Conservation (phyloP, 2,797 vertebrate genomes). For the Lepus townsendii region DNA sequence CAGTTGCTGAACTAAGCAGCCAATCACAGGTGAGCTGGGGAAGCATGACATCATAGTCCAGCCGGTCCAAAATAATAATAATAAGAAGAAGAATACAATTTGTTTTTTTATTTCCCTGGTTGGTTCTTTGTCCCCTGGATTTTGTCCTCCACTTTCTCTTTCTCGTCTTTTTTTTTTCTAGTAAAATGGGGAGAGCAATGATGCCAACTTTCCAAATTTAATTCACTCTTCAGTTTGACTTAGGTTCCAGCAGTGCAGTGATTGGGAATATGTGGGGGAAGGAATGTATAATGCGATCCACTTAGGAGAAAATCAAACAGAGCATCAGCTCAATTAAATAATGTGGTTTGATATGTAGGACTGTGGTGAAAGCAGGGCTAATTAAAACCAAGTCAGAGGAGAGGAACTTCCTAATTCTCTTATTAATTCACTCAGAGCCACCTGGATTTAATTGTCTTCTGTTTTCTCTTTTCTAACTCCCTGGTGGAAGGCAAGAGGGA, state of each 20-base stretch:
- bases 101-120: conserved; percentile 87
- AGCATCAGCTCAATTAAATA: conserved; percentile 61
- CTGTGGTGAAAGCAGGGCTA: conserved; percentile 51
- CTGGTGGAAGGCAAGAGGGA: neutral
- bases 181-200: neutral
- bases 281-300: conserved; percentile 52
- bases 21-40: conserved; percentile 90
- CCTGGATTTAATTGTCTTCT: conserved; percentile 66
- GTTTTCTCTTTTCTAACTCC: conserved; percentile 55
- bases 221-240: conserved; percentile 22
- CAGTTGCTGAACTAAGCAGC: conserved; percentile 94
- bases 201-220: conserved; percentile 23
- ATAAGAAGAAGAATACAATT: conserved; percentile 74
- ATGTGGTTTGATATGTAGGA: conserved; percentile 64
- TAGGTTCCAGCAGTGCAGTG: conserved; percentile 1
- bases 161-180: neutral
- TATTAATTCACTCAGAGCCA: conserved; percentile 70
- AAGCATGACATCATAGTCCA: conserved; percentile 97
- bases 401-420: conserved; percentile 54
- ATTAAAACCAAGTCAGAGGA: conserved; percentile 70
- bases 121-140: conserved; percentile 49
- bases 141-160: neutral
- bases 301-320: conserved; percentile 51
- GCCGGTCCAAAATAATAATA: conserved; percentile 88
- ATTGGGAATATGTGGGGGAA: neutral